Conservation (phyloP, 2,888 invertebrate genomes). For the Nomada hirtipes region DNA sequence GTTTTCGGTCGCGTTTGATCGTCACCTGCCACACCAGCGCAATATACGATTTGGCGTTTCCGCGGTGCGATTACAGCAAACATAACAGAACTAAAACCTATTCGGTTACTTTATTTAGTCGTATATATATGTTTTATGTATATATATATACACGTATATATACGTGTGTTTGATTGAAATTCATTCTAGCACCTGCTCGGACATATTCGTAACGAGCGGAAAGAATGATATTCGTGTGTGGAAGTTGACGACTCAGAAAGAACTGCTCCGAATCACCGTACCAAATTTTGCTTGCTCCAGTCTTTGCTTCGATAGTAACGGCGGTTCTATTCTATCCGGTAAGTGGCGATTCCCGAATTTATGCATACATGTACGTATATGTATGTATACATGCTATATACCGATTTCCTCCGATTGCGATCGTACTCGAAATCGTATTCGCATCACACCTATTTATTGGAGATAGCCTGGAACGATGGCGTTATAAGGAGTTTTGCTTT, state of each 20-base stretch:
- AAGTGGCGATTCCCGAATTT: conserved; percentile 20
- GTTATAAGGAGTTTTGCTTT: conserved; percentile 93
- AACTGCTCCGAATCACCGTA: conserved; percentile 92
- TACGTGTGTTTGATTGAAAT: not conserved
- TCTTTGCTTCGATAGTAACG: conserved; percentile 91
- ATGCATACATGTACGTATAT: not conserved
- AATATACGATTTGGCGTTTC: conserved; percentile 93
- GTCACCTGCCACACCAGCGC: conserved; percentile 93
- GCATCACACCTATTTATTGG: not conserved
- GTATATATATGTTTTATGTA: no score
- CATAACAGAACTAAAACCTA: no score
- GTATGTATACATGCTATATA: no score
- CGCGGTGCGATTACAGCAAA: conserved; percentile 86
- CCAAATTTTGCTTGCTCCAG: conserved; percentile 95
- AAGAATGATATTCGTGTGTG: conserved; percentile 94
- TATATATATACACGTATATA: no score
- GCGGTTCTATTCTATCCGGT: conserved; percentile 92
- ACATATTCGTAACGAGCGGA: conserved; percentile 95
- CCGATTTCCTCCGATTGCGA: no score
- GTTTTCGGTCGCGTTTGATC: conserved; percentile 89
- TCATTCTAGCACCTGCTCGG: conserved; percentile 89
- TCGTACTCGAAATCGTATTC: not conserved
- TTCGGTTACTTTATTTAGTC: no score
- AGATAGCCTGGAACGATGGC: conserved; percentile 92
- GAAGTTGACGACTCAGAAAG: conserved; percentile 91